phyloP scores from a whole-genome alignment of 2,113 vertebrate species.

The Marcusenius ussheri region DNA sequence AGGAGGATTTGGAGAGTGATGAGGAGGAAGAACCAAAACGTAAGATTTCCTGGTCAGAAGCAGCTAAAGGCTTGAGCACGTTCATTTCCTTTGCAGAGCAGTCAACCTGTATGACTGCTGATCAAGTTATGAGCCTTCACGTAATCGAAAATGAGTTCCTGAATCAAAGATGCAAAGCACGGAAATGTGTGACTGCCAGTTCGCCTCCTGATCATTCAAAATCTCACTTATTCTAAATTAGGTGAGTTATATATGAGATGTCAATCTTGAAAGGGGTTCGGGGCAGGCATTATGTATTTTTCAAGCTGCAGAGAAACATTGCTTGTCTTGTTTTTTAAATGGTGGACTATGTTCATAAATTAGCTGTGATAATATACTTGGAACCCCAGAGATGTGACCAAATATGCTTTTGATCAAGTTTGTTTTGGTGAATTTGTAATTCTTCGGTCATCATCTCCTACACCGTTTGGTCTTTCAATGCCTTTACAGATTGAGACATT shows the following conservation, averaged over 20 bases:
- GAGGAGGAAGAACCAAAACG: background rate
- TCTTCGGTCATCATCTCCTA: background rate
- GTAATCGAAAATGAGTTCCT: background rate
- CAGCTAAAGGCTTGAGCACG: background rate
- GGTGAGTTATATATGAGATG: background rate
- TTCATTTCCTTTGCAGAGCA: background rate
- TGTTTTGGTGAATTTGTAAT: background rate
- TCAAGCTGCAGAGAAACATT: background rate
- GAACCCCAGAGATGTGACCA: background rate
- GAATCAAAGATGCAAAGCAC: background rate
- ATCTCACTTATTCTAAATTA: background rate
- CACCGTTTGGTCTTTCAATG: background rate
- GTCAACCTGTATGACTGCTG: background rate
- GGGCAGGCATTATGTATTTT: background rate
- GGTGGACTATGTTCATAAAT: background rate
- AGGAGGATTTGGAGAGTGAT: background rate
- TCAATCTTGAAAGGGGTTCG: background rate
- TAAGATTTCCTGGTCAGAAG: background rate
- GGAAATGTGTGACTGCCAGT: background rate
- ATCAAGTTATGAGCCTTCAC: background rate
- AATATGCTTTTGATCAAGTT: background rate
- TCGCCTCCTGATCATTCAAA: background rate
- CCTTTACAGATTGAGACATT: background rate
- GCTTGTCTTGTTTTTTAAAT: background rate
- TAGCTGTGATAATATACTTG: background rate